A percentile compares a stretch with the other conserved stretches of the same genome.
phyloP scores from a whole-genome alignment of 2,888 invertebrate species.

The Drosophila kambysellisi region DNA sequence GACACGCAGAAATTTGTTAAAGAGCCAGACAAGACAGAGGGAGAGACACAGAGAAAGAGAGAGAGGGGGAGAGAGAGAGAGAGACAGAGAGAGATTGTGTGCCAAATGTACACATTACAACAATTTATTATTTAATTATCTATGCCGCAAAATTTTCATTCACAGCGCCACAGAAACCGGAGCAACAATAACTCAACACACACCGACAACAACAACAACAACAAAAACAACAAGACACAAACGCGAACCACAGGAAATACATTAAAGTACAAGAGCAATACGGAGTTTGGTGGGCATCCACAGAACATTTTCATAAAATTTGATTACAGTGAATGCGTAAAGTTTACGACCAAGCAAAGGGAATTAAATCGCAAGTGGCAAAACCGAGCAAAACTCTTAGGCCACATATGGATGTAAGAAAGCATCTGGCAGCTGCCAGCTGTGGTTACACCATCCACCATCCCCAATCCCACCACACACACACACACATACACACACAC shows the following conservation, averaged over 20 bases:
- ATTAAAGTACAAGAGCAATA: slow-evolving; percentile 48
- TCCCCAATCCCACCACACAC: not conserved
- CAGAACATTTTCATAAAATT: slow-evolving; percentile 70
- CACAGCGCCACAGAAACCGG: slow-evolving; percentile 49
- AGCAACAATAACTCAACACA: slow-evolving; percentile 32
- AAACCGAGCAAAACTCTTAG: slow-evolving; percentile 18
- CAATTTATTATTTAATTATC: slow-evolving; percentile 77
- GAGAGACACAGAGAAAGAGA: not conserved
- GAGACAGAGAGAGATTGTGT: slow-evolving; percentile 1
- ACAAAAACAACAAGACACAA: not conserved
- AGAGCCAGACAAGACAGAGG: not conserved
- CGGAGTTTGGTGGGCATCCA: slow-evolving; percentile 7
- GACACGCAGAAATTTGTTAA: slow-evolving; percentile 20
- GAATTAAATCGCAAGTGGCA: slow-evolving; percentile 68
- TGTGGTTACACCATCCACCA: slow-evolving; percentile 28
- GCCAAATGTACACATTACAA: slow-evolving; percentile 69
- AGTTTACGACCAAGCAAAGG: slow-evolving; percentile 71
- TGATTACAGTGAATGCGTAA: slow-evolving; percentile 74
- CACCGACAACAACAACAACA: slow-evolving; percentile 14
- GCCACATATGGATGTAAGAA: slow-evolving; percentile 23
- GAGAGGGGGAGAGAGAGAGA: not conserved
- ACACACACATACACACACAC: not conserved
- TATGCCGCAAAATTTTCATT: slow-evolving; percentile 69
- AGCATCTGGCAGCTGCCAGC: slow-evolving; percentile 15
- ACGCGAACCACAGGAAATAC: slow-evolving; percentile 45